phyloP scores from a whole-genome alignment of 2,113 vertebrate genomes.

The Eclectus roratus region DNA sequence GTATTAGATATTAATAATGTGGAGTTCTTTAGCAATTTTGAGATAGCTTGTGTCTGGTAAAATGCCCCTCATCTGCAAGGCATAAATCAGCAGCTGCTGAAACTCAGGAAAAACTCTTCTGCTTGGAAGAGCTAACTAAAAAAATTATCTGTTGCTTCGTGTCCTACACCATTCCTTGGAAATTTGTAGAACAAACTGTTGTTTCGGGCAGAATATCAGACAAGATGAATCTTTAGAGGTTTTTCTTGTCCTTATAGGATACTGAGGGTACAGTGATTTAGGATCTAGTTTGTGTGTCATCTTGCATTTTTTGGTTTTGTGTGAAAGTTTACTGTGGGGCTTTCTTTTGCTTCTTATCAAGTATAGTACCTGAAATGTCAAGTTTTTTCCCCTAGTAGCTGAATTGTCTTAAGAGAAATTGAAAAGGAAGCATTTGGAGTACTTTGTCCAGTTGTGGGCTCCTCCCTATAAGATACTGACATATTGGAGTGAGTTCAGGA shows the following conservation, averaged over 20 bases:
- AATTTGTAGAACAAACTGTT: neutral
- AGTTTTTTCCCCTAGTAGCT: neutral
- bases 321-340: neutral
- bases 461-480: neutral
- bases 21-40: neutral
- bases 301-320: neutral
- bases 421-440: neutral
- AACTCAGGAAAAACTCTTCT: neutral
- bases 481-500: neutral
- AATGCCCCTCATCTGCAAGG: neutral
- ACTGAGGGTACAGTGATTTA: neutral
- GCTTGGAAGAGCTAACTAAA: neutral
- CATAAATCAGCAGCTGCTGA: neutral
- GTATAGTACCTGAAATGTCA: neutral
- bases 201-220: neutral
- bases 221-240: neutral
- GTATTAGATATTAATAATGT: neutral
- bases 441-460: neutral
- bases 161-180: neutral
- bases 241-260: neutral
- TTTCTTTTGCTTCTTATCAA: neutral
- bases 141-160: neutral
- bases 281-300: neutral
- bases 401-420: neutral
- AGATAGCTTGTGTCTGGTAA: neutral